Evolutionary conservation across 2,888 invertebrate genomes (phyloP).

Genomic region (Pardosa pseudoannulata): DNA sequence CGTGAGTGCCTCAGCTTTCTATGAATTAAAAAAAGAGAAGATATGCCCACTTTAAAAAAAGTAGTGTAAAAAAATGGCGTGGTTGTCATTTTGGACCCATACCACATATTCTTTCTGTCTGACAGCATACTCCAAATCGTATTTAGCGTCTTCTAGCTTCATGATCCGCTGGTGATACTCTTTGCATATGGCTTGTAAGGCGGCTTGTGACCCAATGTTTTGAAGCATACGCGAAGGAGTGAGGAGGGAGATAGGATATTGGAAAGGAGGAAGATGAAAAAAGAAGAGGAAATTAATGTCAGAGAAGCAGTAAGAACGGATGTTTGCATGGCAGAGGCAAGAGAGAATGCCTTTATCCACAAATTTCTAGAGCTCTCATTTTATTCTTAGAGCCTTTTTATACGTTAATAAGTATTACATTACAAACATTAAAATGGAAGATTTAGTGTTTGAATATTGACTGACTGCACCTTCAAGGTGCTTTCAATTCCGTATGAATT

Average conservation of each 20-base stretch:
- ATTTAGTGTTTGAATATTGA: too few relatives aligned
- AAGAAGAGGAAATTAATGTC: not conserved
- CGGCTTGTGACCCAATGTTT: slow-evolving; percentile 78
- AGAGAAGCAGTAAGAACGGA: not conserved
- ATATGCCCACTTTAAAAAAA: slow-evolving; percentile 1
- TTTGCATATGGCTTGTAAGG: slow-evolving; percentile 94
- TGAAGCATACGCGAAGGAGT: slow-evolving; percentile 19
- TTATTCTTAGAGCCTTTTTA: too few relatives aligned
- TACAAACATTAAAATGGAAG: too few relatives aligned
- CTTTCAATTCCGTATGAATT: too few relatives aligned
- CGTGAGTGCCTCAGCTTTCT: slow-evolving; percentile 48
- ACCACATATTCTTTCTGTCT: slow-evolving; percentile 99
- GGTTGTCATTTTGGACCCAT: slow-evolving; percentile 76
- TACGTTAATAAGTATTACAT: too few relatives aligned
- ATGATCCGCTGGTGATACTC: slow-evolving; percentile 97
- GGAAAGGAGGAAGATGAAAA: not conserved
- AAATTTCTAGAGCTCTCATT: too few relatives aligned
- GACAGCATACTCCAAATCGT: slow-evolving; percentile 99
- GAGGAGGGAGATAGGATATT: slow-evolving; percentile 16
- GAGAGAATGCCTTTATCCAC: not conserved
- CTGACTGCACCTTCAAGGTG: too few relatives aligned
- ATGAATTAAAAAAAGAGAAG: slow-evolving; percentile 10
- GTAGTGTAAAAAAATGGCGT: slow-evolving; percentile 35
- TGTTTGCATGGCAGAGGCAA: not conserved
- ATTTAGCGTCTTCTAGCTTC: slow-evolving; percentile 99